These are phyloP conservation scores for Actenoides lindsayi DNA, from an alignment of 2,113 vertebrate species.

Conservation along the genomic window DNA sequence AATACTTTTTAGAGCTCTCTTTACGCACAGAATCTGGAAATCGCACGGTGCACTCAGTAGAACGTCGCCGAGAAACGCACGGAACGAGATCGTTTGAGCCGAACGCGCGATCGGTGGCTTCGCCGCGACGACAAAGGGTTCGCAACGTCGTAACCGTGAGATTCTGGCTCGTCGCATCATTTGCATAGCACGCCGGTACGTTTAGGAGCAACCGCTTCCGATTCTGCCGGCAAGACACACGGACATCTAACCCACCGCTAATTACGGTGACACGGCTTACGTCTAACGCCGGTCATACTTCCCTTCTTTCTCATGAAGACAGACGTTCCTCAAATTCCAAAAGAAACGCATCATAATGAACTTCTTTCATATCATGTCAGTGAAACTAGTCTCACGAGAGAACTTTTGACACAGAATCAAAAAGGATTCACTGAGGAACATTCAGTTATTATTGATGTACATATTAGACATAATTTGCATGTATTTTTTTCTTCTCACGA, in stretches of 20 bases:
- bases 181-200: rapidly evolving
- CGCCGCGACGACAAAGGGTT: rapidly evolving
- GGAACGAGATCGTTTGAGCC: not conserved
- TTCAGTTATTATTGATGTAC: not conserved
- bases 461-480: not conserved
- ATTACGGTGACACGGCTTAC: too few relatives aligned
- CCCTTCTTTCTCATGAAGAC: not conserved
- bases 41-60: too few relatives aligned
- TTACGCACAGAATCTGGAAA: not conserved
- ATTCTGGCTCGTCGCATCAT: rapidly evolving
- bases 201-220: not conserved
- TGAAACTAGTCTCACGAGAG: not conserved
- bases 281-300: not conserved
- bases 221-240: not conserved
- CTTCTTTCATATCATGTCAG: not conserved
- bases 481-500: not conserved
- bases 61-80: not conserved
- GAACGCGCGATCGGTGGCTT: not conserved
- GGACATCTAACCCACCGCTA: not conserved
- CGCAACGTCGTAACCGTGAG: not conserved
- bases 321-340: not conserved
- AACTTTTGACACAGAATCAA: not conserved
- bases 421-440: not conserved
- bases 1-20: not conserved
- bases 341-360: not conserved